A percentile compares a stretch with the other conserved stretches of the same genome.
These are phyloP conservation scores for Scaptomyza cyrtandrae DNA, from an alignment of 2,888 invertebrate genomes.

Conservation along the genomic window DNA sequence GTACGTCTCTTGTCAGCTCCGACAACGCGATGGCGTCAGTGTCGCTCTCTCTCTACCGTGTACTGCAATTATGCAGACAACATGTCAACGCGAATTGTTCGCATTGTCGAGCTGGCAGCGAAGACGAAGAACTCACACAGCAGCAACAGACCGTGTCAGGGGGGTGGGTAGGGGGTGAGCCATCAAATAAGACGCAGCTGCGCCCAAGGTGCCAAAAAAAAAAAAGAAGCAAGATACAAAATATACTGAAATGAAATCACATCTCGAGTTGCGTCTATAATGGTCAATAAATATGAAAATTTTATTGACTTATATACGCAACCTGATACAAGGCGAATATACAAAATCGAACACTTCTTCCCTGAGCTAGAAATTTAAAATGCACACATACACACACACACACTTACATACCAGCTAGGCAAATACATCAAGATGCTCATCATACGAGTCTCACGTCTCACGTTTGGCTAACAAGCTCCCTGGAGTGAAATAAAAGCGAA, in stretches of 20 bases:
- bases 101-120: slow-evolving; percentile 60
- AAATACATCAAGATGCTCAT: slow-evolving; percentile 31
- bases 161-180: not conserved
- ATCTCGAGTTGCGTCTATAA: slow-evolving; percentile 50
- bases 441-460: slow-evolving; percentile 55
- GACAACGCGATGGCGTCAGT: slow-evolving; percentile 74
- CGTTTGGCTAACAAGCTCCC: slow-evolving; percentile 82
- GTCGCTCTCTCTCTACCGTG: slow-evolving; percentile 43
- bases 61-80: slow-evolving; percentile 83
- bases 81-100: slow-evolving; percentile 81
- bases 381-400: slow-evolving; percentile 47
- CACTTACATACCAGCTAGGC: not conserved
- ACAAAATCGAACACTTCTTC: slow-evolving; percentile 12
- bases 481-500: slow-evolving; percentile 81
- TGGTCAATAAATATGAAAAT: slow-evolving; percentile 83
- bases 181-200: slow-evolving; percentile 58
- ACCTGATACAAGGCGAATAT: slow-evolving; percentile 35
- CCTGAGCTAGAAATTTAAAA: slow-evolving; percentile 66
- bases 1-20: slow-evolving; percentile 42
- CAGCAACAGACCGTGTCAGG: slow-evolving; percentile 10
- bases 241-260: slow-evolving; percentile 15
- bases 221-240: not conserved
- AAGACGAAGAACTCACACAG: slow-evolving; percentile 3
- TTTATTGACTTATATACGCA: slow-evolving; percentile 73
- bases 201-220: slow-evolving; percentile 56